Evolutionary conservation across 2,113 vertebrate species (phyloP).

Genomic region (Laterallus jamaicensis): DNA sequence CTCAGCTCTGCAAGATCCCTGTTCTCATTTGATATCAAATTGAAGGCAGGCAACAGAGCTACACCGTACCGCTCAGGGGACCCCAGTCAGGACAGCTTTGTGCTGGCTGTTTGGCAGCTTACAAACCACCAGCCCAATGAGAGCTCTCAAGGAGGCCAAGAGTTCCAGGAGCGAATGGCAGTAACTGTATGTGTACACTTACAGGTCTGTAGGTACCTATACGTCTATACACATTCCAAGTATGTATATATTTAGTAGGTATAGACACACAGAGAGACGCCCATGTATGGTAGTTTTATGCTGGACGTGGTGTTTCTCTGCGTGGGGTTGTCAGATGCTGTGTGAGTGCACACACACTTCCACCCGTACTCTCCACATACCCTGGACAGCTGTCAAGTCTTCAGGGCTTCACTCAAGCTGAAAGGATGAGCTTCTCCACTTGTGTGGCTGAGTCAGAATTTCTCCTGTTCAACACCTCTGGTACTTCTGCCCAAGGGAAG

Average conservation of each 20-base stretch:
- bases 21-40: constrained; percentile 30
- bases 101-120: background rate
- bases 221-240: background rate
- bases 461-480: background rate
- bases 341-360: background rate
- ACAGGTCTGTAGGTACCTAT: background rate
- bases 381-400: background rate
- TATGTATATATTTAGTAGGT: background rate
- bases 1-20: background rate
- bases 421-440: background rate
- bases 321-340: background rate
- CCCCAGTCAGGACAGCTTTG: background rate
- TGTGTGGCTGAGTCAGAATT: background rate
- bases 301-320: background rate
- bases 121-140: background rate
- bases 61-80: background rate
- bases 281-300: background rate
- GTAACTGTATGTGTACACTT: background rate
- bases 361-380: background rate
- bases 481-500: background rate
- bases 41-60: constrained; percentile 26
- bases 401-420: background rate
- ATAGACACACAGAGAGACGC: background rate
- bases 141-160: background rate
- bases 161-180: background rate